Conservation (phyloP, 1,140 invertebrate species). For the Achroia grisella region DNA sequence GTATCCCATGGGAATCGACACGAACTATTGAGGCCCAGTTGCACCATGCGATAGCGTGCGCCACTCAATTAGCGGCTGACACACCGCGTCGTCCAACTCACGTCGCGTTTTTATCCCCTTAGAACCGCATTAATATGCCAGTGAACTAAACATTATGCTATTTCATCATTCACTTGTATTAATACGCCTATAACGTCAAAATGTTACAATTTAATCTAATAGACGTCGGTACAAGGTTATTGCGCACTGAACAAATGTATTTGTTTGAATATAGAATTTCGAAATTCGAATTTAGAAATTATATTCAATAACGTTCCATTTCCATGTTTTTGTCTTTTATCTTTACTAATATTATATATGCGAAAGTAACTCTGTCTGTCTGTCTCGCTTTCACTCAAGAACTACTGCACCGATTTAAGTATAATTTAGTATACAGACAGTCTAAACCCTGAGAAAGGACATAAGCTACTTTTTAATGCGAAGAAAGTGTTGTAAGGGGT, state of each 20-base stretch:
- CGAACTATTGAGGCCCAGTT: slow-evolving; percentile 28
- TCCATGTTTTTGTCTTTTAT: too few relatives aligned
- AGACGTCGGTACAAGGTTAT: slow-evolving; percentile 17
- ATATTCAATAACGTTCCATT: too few relatives aligned
- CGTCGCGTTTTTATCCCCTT: slow-evolving; percentile 58
- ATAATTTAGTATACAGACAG: too few relatives aligned
- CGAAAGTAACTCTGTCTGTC: too few relatives aligned
- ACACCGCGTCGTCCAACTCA: slow-evolving; percentile 38
- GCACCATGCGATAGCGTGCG: slow-evolving; percentile 54
- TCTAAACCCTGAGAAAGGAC: too few relatives aligned
- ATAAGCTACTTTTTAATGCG: too few relatives aligned
- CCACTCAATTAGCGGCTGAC: slow-evolving; percentile 61
- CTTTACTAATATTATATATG: too few relatives aligned
- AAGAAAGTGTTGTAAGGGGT: too few relatives aligned
- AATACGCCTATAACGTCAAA: slow-evolving; percentile 17
- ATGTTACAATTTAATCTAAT: slow-evolving; percentile 21
- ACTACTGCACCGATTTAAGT: too few relatives aligned
- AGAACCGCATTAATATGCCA: slow-evolving; percentile 53
- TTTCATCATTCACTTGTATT: slow-evolving; percentile 29
- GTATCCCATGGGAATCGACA: too few relatives aligned
- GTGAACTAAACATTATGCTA: slow-evolving; percentile 47
- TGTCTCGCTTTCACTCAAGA: too few relatives aligned
- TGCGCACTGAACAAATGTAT: neutral
- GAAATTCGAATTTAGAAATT: too few relatives aligned
- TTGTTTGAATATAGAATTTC: neutral